Conservation (phyloP, 2,113 vertebrate species). For the Sprattus sprattus region DNA sequence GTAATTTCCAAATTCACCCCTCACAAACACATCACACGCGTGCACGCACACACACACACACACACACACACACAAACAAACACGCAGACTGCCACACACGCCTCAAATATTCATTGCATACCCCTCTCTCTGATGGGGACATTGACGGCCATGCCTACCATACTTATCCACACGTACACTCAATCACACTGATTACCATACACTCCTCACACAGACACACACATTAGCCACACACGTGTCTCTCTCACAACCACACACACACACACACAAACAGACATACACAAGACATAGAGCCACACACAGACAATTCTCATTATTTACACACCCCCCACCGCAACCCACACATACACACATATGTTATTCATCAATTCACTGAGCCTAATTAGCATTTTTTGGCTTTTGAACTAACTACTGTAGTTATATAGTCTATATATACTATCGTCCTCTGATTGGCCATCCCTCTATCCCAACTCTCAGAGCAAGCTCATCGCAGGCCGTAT, state of each 20-base stretch:
- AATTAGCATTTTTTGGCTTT: too few species aligned
- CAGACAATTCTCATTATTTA: not conserved
- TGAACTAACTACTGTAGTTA: too few species aligned
- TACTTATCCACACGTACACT: too few species aligned
- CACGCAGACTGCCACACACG: not conserved
- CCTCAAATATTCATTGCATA: not conserved
- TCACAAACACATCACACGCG: not conserved
- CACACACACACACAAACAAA: not conserved
- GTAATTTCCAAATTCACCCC: slow-evolving; percentile 32
- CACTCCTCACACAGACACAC: too few species aligned
- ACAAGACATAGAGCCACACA: not conserved
- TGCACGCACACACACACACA: not conserved
- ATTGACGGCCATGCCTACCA: too few species aligned
- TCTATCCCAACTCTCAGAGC: slow-evolving; percentile 66
- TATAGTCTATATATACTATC: too few species aligned
- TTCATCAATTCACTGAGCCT: not conserved
- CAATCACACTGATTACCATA: too few species aligned
- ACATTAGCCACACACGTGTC: too few species aligned
- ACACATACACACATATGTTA: not conserved
- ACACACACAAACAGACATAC: not conserved
- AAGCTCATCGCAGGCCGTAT: slow-evolving; percentile 80
- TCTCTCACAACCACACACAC: too few species aligned
- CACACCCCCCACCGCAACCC: not conserved
- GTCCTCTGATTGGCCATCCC: too few species aligned
- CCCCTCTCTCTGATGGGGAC: too few species aligned